Evolutionary conservation across 2,797 vertebrate species (phyloP), one percentile per base, ranked within the genome.

Genomic region (Limnodromus scolopaceus): DNA sequence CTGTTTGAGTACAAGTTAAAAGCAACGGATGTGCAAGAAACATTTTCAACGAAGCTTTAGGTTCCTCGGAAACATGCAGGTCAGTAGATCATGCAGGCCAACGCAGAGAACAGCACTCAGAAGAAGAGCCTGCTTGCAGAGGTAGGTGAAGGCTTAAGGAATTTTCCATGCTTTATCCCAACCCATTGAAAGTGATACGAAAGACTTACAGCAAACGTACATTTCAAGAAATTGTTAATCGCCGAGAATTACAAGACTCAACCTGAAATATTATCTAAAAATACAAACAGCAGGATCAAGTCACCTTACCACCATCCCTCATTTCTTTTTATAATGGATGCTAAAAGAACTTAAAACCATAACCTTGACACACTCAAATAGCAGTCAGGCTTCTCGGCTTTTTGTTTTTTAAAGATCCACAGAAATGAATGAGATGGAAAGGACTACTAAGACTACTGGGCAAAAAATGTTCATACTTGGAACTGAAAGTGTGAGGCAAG

Each of bases 41-140:
- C 84, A 54, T 89, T 95, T 93, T 90, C 94, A 92, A 63, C 68
- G 95, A 96, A 96, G 96, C 83, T 91, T 78, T 87, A 97, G 77
- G 89, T 92, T 96, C 90, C 94, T 96, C 86, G 74, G 88, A 97
- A 89, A 87, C 98, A 98, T 98, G 98, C 98, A 94, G 91, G 97
- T 98, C 96, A 96, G 96, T 93, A 69, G 69, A 91, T 97, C 98
- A 98, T 98, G 98, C 98, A 98, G 98, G 98, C 98, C 97, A 96
- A 77, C 46, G 88, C 91, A 81, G 70, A 94, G 83, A 85, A 27
- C 51, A 78, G 38, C 87, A 78, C 63, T 90, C 82, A 68, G 70
- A 66, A 61, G 95, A 93, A 95, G 91, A 97, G 97, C 98, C 98
- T 98, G 98, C 97, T 98, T 90, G 95, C 95, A 97, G 98, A 98